A percentile compares a stretch with the other conserved stretches of the same genome.
These are phyloP conservation scores for Hippocampus kuda DNA, from an alignment of 2,797 vertebrate species.

Conservation along the genomic window DNA sequence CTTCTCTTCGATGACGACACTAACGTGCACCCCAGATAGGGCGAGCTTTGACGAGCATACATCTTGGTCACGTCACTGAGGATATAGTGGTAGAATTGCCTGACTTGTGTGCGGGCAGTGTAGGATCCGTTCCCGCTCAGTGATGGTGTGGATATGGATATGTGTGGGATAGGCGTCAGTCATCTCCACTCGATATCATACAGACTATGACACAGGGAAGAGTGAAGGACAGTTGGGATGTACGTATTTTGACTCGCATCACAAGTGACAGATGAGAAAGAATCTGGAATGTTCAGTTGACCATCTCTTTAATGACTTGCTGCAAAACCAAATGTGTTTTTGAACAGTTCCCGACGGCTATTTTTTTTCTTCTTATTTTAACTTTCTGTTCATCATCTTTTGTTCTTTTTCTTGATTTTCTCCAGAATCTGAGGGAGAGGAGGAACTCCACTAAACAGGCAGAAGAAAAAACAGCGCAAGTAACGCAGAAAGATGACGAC, in stretches of 20 bases:
- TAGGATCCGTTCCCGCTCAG: too few species aligned
- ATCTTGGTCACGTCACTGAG: too few species aligned
- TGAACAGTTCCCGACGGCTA: neutral
- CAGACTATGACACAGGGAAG: neutral
- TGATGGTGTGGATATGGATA: too few species aligned
- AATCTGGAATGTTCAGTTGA: neutral
- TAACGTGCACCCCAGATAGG: too few species aligned
- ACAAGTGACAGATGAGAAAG: neutral
- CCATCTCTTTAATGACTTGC: neutral
- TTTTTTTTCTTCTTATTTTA: neutral
- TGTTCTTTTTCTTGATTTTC: neutral
- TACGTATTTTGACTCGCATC: neutral
- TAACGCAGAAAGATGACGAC: conserved; percentile 21
- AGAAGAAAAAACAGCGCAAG: conserved; percentile 6
- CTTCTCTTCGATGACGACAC: too few species aligned
- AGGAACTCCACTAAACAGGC: conserved; percentile 33
- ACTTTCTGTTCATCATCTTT: neutral
- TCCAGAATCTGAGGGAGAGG: conserved; percentile 48
- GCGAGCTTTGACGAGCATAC: too few species aligned
- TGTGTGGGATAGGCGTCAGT: too few species aligned
- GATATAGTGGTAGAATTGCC: too few species aligned
- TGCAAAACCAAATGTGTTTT: neutral
- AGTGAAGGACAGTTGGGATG: neutral
- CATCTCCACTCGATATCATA: neutral
- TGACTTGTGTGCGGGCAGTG: too few species aligned